Conservation (phyloP, 2,888 invertebrate genomes). For the Dryadula phaetusa region DNA sequence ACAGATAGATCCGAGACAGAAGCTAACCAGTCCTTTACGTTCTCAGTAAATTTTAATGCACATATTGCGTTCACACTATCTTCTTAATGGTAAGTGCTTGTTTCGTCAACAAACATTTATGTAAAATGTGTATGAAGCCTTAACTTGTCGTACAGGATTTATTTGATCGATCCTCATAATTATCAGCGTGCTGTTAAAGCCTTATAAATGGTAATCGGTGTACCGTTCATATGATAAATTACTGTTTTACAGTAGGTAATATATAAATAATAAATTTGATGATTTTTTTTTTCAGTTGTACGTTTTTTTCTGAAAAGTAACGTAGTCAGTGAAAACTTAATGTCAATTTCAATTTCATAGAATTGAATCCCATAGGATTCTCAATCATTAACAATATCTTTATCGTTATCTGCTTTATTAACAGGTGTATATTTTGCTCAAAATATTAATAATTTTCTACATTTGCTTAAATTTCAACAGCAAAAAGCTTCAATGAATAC, state of each 20-base stretch:
- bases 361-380: no score
- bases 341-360: no score
- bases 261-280: no score
- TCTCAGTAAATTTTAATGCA: slow-evolving; percentile 4
- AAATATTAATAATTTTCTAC: no score
- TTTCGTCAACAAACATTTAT: slow-evolving; percentile 8
- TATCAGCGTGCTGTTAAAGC: slow-evolving; percentile 16
- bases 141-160: slow-evolving; percentile 9
- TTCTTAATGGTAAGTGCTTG: slow-evolving; percentile 18
- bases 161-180: slow-evolving; percentile 19
- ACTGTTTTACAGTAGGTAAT: background rate
- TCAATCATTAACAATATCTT: no score
- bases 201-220: slow-evolving; percentile 1
- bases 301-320: no score
- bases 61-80: slow-evolving; percentile 1
- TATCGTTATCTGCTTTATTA: no score
- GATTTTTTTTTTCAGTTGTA: no score
- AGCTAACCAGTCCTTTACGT: background rate
- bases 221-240: background rate
- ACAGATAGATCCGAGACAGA: background rate
- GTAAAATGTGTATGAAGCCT: slow-evolving; percentile 7
- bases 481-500: no score
- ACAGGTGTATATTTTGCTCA: no score
- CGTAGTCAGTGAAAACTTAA: no score
- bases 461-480: no score